Base-by-base conservation (phyloP, 2,797 vertebrate genomes). In the Sciurus vulgaris region DNA sequence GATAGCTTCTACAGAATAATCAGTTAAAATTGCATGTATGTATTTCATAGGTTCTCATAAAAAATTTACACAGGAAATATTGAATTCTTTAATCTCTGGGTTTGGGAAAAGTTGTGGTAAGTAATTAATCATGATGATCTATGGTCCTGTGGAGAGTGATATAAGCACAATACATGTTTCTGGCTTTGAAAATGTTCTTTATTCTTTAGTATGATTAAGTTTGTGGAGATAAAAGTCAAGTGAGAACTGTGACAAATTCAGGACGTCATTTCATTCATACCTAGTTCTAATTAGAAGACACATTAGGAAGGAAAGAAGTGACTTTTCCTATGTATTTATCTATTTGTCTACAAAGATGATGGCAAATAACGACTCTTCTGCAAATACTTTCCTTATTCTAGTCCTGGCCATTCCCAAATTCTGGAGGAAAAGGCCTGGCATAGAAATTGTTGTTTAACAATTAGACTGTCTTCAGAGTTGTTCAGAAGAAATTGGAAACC, bases 1-100 rank as follows among this genome's bases (percentile, higher is more conserved):
- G 63, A 14, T 24, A 93, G 44, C 7, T 79, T 28, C 7, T 95
- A 59, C 5, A 54, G 65, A 89, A 67, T 15, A 90, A 93, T 49
- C n/a, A 22, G 35, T 90, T 86, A 91, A 88, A 97, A 96, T 82
- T 65, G 49, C 14, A 81, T 47, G 4, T 26, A 41, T 35, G 4
- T 51, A 70, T 38, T 44, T 89, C 7, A 14, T 56, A 76, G 30
- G 11, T 35, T 77, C n/a, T 89, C 69, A 63, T 56, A 85, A 94
- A 38, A 89, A 86, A 61, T 85, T 47, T 69, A 77, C 5, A n/a
- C 3, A 74, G 49, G 38, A 74, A 92, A 92, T 44, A 90, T 2
- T 70, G 47, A 59, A 44, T 70, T 15, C 33, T 88, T 87, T 93
- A 67, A 63, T 70, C 35, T 93, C 54, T 95, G 73, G 83, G n/a